Conservation (phyloP, 1,140 invertebrate species). For the Penaeus vannamei region DNA sequence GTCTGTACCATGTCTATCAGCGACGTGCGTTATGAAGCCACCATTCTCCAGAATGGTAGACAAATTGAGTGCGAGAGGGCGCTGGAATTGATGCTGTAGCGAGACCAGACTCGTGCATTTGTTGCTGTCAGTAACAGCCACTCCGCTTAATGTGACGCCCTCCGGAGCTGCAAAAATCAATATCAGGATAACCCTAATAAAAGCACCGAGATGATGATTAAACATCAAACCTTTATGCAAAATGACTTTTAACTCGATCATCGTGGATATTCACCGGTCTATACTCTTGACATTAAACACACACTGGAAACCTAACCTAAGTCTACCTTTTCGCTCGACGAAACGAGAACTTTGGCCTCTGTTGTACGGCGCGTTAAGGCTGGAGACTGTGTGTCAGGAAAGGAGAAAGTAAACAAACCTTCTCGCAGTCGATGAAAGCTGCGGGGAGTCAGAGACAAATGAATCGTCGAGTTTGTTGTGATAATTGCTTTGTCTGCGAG, state of each 20-base stretch:
- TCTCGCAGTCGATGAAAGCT: slow-evolving; percentile 63
- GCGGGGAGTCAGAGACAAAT: slow-evolving; percentile 64
- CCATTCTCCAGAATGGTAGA: slow-evolving; percentile 41
- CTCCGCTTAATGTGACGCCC: slow-evolving; percentile 56
- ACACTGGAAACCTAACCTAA: too few species aligned
- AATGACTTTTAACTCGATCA: slow-evolving; percentile 24
- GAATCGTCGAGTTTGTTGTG: slow-evolving; percentile 64
- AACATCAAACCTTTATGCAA: background rate
- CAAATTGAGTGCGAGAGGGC: slow-evolving; percentile 63
- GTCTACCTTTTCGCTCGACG: too few species aligned
- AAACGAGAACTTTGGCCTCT: too few species aligned
- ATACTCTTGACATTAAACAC: too few species aligned
- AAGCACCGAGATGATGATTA: background rate
- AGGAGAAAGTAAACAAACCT: slow-evolving; percentile 36
- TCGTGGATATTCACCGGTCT: slow-evolving; percentile 26
- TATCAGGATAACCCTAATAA: slow-evolving; percentile 42
- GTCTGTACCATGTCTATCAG: slow-evolving; percentile 10
- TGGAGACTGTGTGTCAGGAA: too few species aligned
- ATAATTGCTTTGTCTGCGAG: slow-evolving; percentile 66
- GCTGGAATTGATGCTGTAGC: slow-evolving; percentile 58
- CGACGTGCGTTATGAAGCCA: slow-evolving; percentile 48
- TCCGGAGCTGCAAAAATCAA: slow-evolving; percentile 40
- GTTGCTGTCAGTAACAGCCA: slow-evolving; percentile 52
- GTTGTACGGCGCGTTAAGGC: too few species aligned
- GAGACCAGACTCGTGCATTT: slow-evolving; percentile 57